These are phyloP conservation scores for Calypte anna DNA, from an alignment of 2,113 vertebrate genomes.

Conservation along the genomic window DNA sequence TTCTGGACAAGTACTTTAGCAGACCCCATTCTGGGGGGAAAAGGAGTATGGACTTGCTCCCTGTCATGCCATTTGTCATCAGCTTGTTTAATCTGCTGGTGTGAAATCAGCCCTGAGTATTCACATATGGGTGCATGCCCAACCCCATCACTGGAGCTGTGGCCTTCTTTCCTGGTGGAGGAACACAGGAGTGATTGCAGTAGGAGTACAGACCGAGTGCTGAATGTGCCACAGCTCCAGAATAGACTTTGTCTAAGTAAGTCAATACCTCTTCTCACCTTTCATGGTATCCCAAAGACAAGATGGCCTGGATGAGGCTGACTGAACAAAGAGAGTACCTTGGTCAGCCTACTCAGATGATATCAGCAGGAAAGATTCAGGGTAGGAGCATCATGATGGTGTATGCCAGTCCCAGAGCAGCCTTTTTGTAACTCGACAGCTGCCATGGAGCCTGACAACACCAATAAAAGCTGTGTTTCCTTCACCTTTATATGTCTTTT, in stretches of 20 bases:
- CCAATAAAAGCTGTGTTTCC: background rate
- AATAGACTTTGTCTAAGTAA: background rate
- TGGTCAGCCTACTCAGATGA: background rate
- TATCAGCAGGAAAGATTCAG: background rate
- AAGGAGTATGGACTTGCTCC: background rate
- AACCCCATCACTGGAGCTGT: background rate
- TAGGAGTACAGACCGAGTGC: fast-evolving
- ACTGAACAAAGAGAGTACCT: background rate
- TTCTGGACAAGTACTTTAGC: background rate
- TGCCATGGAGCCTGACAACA: constrained; percentile 14
- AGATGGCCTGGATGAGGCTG: background rate
- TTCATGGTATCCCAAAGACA: background rate
- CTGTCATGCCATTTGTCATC: background rate
- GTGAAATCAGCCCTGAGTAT: background rate
- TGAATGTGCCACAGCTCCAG: background rate
- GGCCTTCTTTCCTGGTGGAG: background rate
- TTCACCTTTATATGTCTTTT: constrained; percentile 22
- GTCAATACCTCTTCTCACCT: background rate
- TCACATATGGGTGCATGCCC: background rate
- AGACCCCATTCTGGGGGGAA: background rate
- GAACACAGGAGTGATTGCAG: background rate
- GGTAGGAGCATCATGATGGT: background rate
- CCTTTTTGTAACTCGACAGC: constrained; percentile 1
- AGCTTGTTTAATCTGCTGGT: background rate
- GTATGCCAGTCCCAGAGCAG: background rate